Evolutionary conservation across 1,140 invertebrate genomes (phyloP), one percentile per base, ranked within the genome.

Genomic region (Drosophila auraria): DNA sequence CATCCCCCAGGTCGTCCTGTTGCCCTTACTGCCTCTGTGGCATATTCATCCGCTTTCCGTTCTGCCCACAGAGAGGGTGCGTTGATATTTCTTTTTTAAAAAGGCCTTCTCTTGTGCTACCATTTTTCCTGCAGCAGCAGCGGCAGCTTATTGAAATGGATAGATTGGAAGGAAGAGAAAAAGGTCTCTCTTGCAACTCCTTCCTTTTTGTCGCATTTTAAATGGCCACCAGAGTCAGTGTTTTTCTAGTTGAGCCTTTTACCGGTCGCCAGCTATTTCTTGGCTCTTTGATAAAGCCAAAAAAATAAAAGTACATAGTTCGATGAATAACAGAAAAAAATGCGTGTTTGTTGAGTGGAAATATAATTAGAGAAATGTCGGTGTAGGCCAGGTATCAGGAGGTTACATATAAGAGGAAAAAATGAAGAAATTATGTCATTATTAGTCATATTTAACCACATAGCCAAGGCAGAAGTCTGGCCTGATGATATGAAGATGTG

Each of bases 201-300:
- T 87, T 87, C 75, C 75, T 83, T 79, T 82, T 82, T 69, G 75
- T 82, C 63, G 79, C 70, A 87, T 65, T 86, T 53, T 70, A 53
- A 53, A 66, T 66, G 49, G 63, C 1, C 45, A 65, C 42, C 60
- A 17, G 42, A 56, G 6, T 33, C 27, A 11, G 45, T 72, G 49
- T 7, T 40, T 53, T 62, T 14, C 33, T 38, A 6, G 14, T 20
- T 33, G 9, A 33, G 8, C 17, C 58, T 63, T 53, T 54, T 70
- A 61, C 61, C 73, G 54, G 51, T 63, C 68, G 47, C 38, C 64
- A 50, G 17, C n/a, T 20, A 4, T 5, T 27, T 20, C 3, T 49
- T 8, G 36, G 36, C 17, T 53, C 64, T 64, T 53, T 72, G 15
- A 14, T 20, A 42, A 11, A 33, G 5, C 9, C 9, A n/a, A 25